These are phyloP conservation scores for Chironomus tepperi DNA, from an alignment of 1,140 invertebrate genomes.

Conservation along the genomic window DNA sequence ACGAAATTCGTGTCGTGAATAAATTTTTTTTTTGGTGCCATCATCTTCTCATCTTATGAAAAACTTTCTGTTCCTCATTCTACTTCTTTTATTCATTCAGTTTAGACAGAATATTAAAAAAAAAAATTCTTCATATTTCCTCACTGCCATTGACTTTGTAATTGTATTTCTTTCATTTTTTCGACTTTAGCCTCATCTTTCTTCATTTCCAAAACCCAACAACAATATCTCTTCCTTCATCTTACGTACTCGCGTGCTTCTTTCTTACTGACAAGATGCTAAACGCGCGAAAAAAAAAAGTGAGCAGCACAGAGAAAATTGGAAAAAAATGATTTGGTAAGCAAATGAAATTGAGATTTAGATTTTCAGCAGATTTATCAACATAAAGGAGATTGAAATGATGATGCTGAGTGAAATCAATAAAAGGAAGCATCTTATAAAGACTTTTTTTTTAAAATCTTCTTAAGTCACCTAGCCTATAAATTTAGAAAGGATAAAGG, in stretches of 20 bases:
- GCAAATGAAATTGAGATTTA: constrained; percentile 14
- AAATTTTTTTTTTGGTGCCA: neutral
- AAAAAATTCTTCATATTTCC: constrained; percentile 10
- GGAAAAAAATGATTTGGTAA: constrained; percentile 14
- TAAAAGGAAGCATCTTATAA: neutral
- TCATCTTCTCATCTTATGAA: too few species aligned
- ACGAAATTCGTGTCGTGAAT: constrained; percentile 12
- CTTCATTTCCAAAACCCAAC: neutral
- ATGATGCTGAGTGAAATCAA: neutral
- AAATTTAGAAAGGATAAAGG: neutral
- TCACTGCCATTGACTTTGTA: constrained; percentile 7
- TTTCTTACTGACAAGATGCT: neutral
- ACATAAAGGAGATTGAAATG: neutral
- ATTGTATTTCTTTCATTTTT: neutral
- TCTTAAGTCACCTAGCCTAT: constrained; percentile 12
- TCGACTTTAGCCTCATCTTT: too few species aligned
- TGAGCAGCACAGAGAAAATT: neutral
- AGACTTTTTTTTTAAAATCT: neutral
- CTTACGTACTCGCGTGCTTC: neutral
- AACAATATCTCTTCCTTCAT: neutral
- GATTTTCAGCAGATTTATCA: constrained; percentile 8
- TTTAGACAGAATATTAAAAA: constrained; percentile 5
- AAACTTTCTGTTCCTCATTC: too few species aligned
- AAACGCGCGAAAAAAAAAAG: neutral
- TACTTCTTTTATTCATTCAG: neutral